Evolutionary conservation across 2,113 vertebrate genomes (phyloP).

Genomic region (Epinephelus cyanopodus): DNA sequence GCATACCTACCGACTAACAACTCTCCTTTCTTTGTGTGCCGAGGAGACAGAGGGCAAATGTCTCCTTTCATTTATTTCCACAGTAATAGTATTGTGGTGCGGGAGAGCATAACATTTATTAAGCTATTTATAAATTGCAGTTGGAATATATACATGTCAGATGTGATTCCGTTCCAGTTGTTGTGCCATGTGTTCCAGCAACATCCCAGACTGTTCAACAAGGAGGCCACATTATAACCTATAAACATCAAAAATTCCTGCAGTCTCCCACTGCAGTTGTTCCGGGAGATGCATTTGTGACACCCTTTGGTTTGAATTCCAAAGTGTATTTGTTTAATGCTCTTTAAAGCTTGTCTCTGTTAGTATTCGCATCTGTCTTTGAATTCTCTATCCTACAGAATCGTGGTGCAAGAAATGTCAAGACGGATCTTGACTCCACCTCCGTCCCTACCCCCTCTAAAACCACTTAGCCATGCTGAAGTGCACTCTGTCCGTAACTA

Average conservation of each 20-base stretch:
- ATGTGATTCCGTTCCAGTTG: conserved; percentile 72
- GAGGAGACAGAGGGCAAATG: conserved; percentile 78
- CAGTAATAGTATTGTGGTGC: conserved; percentile 58
- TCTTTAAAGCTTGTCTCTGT: conserved; percentile 84
- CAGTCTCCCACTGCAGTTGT: conserved; percentile 54
- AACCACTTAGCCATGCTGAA: conserved; percentile 82
- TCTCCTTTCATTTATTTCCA: conserved; percentile 76
- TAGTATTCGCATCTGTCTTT: conserved; percentile 77
- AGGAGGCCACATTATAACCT: conserved; percentile 80
- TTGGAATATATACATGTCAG: conserved; percentile 78
- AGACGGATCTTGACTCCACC: conserved; percentile 78
- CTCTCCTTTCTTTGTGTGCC: conserved; percentile 53
- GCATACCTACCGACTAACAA: conserved; percentile 56
- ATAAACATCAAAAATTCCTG: conserved; percentile 78
- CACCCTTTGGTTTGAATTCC: conserved; percentile 77
- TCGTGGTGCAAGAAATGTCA: conserved; percentile 79
- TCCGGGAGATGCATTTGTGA: conserved; percentile 66
- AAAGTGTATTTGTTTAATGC: conserved; percentile 84
- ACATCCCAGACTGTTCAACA: conserved; percentile 64
- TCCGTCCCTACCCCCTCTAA: conserved; percentile 66
- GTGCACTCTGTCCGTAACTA: conserved; percentile 79
- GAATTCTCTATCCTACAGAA: conserved; percentile 72
- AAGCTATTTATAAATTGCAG: conserved; percentile 80
- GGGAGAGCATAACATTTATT: conserved; percentile 76
- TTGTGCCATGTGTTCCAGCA: conserved; percentile 73